Percentiles rank a stretch among this genome's conserved stretches.
These are phyloP conservation scores for Magallana gigas DNA, from an alignment of 1,140 invertebrate species.

Conservation along the genomic window DNA sequence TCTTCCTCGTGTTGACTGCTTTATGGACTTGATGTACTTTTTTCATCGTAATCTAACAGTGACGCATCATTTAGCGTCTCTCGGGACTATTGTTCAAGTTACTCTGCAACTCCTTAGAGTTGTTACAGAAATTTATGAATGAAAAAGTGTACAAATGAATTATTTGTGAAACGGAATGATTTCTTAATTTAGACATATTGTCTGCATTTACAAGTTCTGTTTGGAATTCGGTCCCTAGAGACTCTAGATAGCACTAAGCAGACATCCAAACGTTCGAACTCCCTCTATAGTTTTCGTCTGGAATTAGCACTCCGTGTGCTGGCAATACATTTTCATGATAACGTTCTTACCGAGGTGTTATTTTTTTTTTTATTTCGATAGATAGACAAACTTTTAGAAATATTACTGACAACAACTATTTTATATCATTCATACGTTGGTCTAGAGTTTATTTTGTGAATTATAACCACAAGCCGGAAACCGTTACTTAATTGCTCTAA, in stretches of 20 bases:
- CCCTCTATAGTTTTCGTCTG: no score
- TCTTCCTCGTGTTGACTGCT: constrained; percentile 6
- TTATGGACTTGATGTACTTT: constrained; percentile 10
- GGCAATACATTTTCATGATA: no score
- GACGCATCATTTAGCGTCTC: constrained; percentile 13
- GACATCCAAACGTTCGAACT: neutral
- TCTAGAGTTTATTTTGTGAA: no score
- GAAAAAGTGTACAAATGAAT: constrained; percentile 15
- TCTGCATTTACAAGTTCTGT: neutral
- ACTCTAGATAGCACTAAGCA: neutral
- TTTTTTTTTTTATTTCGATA: no score
- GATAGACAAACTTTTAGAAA: no score
- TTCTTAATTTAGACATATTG: neutral
- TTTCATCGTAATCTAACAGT: neutral
- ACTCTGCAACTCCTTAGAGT: neutral
- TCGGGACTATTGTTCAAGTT: neutral
- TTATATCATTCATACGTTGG: no score
- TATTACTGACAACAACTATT: no score
- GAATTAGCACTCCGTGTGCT: no score
- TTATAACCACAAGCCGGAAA: no score
- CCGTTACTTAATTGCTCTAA: no score
- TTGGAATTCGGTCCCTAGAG: neutral
- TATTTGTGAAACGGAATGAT: constrained; percentile 15
- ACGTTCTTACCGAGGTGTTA: no score
- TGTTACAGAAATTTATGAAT: constrained; percentile 17